A percentile compares a stretch with the other conserved stretches of the same genome.
Conservation (phyloP, 2,113 vertebrate species). For the Elachura formosa region DNA sequence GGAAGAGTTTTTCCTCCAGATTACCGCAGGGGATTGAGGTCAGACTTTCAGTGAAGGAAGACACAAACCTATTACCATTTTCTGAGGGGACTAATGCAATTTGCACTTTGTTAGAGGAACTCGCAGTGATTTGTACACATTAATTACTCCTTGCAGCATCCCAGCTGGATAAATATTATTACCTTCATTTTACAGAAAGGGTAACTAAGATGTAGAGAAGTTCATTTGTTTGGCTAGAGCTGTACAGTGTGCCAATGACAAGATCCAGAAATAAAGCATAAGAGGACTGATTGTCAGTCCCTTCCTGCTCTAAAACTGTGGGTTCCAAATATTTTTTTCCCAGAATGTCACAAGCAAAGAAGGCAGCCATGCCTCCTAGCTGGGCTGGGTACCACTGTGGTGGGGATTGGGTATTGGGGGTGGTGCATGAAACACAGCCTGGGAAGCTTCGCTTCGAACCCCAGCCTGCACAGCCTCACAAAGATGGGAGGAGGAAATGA, state of each 20-base stretch:
- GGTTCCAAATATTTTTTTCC: not conserved
- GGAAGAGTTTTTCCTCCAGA: slow-evolving; percentile 28
- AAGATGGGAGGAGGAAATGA: slow-evolving; percentile 26
- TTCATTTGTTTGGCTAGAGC: slow-evolving; percentile 26
- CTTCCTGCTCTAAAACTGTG: not conserved
- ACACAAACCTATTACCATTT: slow-evolving; percentile 55
- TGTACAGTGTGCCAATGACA: not conserved
- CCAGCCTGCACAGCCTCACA: not conserved
- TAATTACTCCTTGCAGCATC: slow-evolving; percentile 63
- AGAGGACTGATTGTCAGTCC: not conserved
- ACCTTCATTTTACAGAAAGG: slow-evolving; percentile 45
- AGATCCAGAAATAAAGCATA: not conserved
- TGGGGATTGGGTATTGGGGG: not conserved
- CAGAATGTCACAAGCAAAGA: not conserved
- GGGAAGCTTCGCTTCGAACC: not conserved
- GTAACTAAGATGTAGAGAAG: slow-evolving; percentile 39
- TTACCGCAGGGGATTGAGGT: slow-evolving; percentile 35
- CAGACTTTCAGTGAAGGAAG: slow-evolving; percentile 37
- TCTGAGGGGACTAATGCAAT: slow-evolving; percentile 60
- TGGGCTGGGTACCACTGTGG: not conserved
- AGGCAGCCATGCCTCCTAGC: not conserved
- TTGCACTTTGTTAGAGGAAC: slow-evolving; percentile 59
- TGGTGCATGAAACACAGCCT: not conserved
- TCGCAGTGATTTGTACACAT: slow-evolving; percentile 56
- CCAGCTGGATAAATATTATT: slow-evolving; percentile 63